Evolutionary conservation across 2,888 invertebrate genomes (phyloP).

Genomic region (Phalera bucephala): DNA sequence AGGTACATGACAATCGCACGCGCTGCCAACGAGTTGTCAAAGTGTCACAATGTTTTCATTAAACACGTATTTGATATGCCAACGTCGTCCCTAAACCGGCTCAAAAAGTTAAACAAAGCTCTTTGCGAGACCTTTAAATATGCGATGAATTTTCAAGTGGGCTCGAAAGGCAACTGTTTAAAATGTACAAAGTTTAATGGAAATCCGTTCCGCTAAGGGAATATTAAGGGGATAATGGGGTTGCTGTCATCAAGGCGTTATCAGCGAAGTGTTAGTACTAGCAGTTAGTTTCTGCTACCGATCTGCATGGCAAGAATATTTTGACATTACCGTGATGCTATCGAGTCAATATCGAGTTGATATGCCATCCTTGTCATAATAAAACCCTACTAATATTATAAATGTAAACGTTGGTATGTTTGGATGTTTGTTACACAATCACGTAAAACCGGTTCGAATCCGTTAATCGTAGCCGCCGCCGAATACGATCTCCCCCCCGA

Average conservation of each 20-base stretch:
- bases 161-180: slow-evolving; percentile 68
- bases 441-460: too few species aligned
- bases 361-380: too few species aligned
- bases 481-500: too few species aligned
- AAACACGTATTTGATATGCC: slow-evolving; percentile 37
- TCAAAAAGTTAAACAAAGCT: slow-evolving; percentile 71
- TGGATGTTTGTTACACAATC: too few species aligned
- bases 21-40: background rate
- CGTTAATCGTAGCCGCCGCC: too few species aligned
- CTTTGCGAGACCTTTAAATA: slow-evolving; percentile 68
- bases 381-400: too few species aligned
- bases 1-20: background rate
- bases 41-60: slow-evolving; percentile 1
- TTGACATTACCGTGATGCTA: too few species aligned
- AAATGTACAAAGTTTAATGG: slow-evolving; percentile 76
- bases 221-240: slow-evolving; percentile 62
- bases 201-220: slow-evolving; percentile 63
- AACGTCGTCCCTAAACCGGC: slow-evolving; percentile 44
- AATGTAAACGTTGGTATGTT: too few species aligned
- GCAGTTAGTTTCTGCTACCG: slow-evolving; percentile 20
- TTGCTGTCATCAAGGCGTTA: slow-evolving; percentile 35
- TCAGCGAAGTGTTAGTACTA: slow-evolving; percentile 21
- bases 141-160: slow-evolving; percentile 70
- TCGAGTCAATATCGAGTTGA: too few species aligned
- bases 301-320: too few species aligned